phyloP scores from a whole-genome alignment of 2,888 invertebrate genomes.

The Agrochola circellaris region DNA sequence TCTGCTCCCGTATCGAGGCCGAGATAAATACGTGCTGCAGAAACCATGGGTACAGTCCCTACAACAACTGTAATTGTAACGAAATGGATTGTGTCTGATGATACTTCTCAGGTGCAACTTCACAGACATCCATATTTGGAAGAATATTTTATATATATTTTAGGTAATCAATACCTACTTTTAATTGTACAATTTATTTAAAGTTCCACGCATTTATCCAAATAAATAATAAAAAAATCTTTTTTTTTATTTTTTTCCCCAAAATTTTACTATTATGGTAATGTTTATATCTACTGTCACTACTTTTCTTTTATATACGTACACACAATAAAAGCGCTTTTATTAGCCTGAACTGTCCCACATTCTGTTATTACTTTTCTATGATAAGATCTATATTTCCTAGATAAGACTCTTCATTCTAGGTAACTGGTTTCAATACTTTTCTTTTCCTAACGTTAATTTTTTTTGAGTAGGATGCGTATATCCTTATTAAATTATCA shows the following conservation, averaged over 20 bases:
- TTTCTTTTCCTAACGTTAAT: too few relatives aligned
- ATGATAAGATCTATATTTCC: too few relatives aligned
- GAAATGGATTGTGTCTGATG: background rate
- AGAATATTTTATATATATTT: background rate
- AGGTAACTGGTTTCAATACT: too few relatives aligned
- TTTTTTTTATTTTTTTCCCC: background rate
- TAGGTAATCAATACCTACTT: background rate
- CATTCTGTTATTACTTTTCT: too few relatives aligned
- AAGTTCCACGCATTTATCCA: background rate
- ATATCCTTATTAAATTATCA: too few relatives aligned
- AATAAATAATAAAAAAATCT: background rate
- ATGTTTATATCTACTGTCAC: background rate
- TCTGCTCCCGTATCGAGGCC: too few relatives aligned
- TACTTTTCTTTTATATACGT: too few relatives aligned
- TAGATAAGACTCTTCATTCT: too few relatives aligned
- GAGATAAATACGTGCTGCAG: background rate
- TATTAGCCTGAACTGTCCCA: too few relatives aligned
- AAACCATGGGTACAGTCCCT: background rate
- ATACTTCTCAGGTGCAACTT: background rate
- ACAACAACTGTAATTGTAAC: background rate
- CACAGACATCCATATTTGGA: background rate
- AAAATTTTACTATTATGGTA: background rate
- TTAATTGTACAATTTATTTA: background rate
- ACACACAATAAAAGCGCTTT: too few relatives aligned
- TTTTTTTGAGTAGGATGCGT: too few relatives aligned